Conservation (phyloP, 2,888 invertebrate genomes). For the Iphiclides podalirius region DNA sequence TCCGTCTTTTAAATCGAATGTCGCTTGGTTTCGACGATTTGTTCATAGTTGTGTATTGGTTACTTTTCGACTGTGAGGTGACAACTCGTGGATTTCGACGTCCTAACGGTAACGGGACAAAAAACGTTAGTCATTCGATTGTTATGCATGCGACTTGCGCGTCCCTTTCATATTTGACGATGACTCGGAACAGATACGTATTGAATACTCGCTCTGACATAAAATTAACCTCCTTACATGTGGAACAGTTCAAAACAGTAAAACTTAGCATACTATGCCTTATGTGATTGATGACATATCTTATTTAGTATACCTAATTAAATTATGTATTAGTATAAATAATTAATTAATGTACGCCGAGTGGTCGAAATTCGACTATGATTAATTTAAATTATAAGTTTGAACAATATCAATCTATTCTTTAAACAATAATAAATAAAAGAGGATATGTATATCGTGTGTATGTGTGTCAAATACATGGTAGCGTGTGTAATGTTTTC, state of each 20-base stretch:
- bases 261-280: background rate
- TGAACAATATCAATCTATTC: too few relatives aligned
- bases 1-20: background rate
- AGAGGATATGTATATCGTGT: too few relatives aligned
- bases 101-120: constrained; percentile 44
- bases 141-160: constrained; percentile 43
- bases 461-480: too few relatives aligned
- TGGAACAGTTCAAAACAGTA: constrained; percentile 8
- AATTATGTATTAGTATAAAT: too few relatives aligned
- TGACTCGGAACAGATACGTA: constrained; percentile 27
- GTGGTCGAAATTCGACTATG: too few relatives aligned
- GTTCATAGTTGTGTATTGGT: background rate
- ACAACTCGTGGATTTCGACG: constrained; percentile 40
- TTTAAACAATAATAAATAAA: too few relatives aligned
- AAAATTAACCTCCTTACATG: constrained; percentile 23
- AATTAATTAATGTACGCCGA: too few relatives aligned
- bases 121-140: constrained; percentile 38
- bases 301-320: too few relatives aligned
- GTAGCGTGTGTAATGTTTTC: too few relatives aligned
- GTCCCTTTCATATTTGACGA: constrained; percentile 34
- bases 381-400: too few relatives aligned
- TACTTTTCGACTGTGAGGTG: constrained; percentile 19
- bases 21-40: background rate
- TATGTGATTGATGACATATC: too few relatives aligned
- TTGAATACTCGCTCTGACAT: constrained; percentile 20